Percentiles rank a stretch among this genome's conserved stretches.
Conservation (phyloP, 2,113 vertebrate genomes). For the Caranx ignobilis region DNA sequence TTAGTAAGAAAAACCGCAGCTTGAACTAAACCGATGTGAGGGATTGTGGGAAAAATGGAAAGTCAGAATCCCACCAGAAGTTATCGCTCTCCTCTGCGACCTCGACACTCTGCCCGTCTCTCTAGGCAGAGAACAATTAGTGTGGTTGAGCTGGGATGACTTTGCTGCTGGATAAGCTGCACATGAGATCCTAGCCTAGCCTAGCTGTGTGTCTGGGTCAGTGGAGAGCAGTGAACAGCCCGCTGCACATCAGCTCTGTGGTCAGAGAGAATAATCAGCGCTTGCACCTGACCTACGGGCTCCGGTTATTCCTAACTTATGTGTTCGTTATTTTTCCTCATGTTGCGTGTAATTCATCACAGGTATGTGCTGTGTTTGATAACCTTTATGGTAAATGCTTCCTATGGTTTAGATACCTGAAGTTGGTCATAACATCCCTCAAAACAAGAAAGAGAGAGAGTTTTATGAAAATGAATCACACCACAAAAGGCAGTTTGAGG, state of each 20-base stretch:
- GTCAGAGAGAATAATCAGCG: slow-evolving; percentile 26
- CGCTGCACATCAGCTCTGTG: slow-evolving; percentile 44
- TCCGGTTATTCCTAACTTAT: not conserved
- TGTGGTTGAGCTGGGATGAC: slow-evolving; percentile 76
- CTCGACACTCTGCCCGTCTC: slow-evolving; percentile 56
- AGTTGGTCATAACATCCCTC: no score
- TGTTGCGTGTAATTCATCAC: not conserved
- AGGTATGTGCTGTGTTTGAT: not conserved
- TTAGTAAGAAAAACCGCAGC: slow-evolving; percentile 22
- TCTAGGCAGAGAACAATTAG: slow-evolving; percentile 66
- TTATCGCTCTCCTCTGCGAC: slow-evolving; percentile 55
- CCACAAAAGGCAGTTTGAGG: not conserved
- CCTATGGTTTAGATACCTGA: not conserved
- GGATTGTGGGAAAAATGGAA: slow-evolving; percentile 25
- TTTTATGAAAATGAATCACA: not conserved
- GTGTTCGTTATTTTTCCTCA: not conserved
- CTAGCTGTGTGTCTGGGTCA: slow-evolving; percentile 66
- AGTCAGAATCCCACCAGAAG: slow-evolving; percentile 61
- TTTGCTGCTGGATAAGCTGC: slow-evolving; percentile 75
- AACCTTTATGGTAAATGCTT: not conserved
- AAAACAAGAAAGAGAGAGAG: not conserved
- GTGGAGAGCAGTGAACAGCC: slow-evolving; percentile 43
- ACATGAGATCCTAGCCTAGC: slow-evolving; percentile 56
- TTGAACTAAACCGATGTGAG: slow-evolving; percentile 20
- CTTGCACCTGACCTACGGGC: slow-evolving; percentile 36